Conservation (phyloP, 2,888 invertebrate species). For the Drosophila subquinaria region DNA sequence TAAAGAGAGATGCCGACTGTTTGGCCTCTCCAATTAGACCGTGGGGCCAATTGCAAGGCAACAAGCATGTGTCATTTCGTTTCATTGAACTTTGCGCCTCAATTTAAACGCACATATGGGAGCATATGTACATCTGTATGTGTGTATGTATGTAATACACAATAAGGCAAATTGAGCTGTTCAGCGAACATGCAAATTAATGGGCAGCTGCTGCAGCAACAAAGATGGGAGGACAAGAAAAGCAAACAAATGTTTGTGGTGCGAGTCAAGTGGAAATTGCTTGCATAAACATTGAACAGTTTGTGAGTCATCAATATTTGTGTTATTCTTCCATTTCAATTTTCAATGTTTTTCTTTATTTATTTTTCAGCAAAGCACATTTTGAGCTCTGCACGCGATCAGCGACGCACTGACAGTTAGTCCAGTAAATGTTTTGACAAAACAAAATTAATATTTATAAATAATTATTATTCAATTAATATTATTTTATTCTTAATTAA, state of each 20-base stretch:
- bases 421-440: not conserved
- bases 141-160: not conserved
- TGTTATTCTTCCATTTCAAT: constrained; percentile 36
- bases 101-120: constrained; percentile 16
- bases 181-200: constrained; percentile 57
- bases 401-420: constrained; percentile 8
- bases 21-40: constrained; percentile 59
- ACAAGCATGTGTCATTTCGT: constrained; percentile 70
- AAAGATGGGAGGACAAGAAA: constrained; percentile 30
- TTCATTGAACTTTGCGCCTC: constrained; percentile 72
- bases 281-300: constrained; percentile 69
- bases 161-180: constrained; percentile 57
- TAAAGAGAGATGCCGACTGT: constrained; percentile 38
- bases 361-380: constrained; percentile 30
- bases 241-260: constrained; percentile 74
- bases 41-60: constrained; percentile 50
- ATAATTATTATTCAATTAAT: no score
- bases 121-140: not conserved
- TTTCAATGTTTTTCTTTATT: constrained; percentile 30
- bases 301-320: constrained; percentile 59
- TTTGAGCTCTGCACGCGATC: constrained; percentile 17
- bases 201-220: constrained; percentile 8
- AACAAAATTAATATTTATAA: no score
- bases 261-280: constrained; percentile 56
- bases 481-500: no score